phyloP scores from a whole-genome alignment of 2,113 vertebrate species.

The Otolemur garnettii region DNA sequence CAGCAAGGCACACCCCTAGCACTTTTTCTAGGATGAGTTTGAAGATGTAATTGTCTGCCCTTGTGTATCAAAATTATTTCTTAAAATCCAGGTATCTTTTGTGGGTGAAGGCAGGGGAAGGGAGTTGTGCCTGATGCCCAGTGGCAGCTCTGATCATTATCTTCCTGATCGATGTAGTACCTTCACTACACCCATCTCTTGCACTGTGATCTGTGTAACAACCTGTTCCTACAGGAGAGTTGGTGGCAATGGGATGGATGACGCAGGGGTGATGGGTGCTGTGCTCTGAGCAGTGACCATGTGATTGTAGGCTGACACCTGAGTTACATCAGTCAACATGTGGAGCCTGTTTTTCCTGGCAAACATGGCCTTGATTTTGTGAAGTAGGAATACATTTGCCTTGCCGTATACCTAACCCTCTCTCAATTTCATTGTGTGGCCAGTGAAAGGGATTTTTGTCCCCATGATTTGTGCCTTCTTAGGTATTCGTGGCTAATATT shows the following conservation, averaged over 20 bases:
- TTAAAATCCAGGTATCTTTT: not conserved
- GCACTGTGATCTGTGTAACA: not conserved
- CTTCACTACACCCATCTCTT: not conserved
- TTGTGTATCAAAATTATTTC: not conserved
- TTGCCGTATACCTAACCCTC: too few relatives aligned
- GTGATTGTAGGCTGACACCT: rapidly evolving
- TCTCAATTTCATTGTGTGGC: not conserved
- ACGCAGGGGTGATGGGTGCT: rapidly evolving
- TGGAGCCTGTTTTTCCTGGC: rapidly evolving
- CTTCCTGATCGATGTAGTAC: not conserved
- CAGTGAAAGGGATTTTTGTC: not conserved
- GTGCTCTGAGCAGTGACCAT: rapidly evolving
- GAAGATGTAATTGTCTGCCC: too few relatives aligned
- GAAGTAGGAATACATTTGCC: rapidly evolving
- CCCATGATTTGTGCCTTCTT: not conserved
- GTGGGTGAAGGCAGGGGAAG: not conserved
- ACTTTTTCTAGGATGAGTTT: too few relatives aligned
- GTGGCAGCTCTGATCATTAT: not conserved
- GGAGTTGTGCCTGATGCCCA: not conserved
- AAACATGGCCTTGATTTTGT: rapidly evolving
- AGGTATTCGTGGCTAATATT: not conserved
- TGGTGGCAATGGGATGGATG: too few relatives aligned
- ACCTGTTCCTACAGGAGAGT: not conserved
- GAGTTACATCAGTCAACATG: rapidly evolving
- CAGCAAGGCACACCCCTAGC: too few relatives aligned